phyloP scores from a whole-genome alignment of 2,113 vertebrate genomes.

The Anguilla japonica region DNA sequence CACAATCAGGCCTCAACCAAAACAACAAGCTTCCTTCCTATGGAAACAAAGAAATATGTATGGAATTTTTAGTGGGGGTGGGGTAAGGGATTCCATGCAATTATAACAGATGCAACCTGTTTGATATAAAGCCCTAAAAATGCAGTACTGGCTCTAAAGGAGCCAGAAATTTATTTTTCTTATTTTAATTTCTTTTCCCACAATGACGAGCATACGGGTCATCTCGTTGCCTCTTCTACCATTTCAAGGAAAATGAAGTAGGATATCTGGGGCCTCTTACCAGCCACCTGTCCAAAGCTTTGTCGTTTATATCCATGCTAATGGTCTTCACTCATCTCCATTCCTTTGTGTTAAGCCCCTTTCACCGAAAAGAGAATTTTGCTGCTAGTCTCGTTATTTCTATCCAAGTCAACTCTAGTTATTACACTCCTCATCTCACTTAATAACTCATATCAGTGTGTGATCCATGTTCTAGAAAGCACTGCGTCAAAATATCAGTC shows the following conservation, averaged over 20 bases:
- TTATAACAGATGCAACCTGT: background rate
- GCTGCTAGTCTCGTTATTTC: no score
- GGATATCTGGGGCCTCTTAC: background rate
- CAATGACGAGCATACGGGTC: background rate
- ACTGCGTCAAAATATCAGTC: no score
- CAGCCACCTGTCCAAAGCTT: no score
- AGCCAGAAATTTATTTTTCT: background rate
- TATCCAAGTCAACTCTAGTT: no score
- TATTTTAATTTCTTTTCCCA: background rate
- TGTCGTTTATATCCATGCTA: no score
- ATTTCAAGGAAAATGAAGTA: background rate
- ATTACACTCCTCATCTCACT: no score
- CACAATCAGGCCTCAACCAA: background rate
- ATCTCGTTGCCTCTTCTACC: background rate
- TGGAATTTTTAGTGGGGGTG: background rate
- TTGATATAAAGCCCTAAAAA: background rate
- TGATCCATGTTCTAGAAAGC: no score
- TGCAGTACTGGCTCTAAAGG: background rate
- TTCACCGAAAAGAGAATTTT: no score
- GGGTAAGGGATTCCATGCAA: background rate
- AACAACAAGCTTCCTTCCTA: background rate
- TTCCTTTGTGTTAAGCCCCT: no score
- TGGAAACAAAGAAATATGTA: background rate
- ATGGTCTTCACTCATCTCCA: no score
- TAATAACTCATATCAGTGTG: no score